phyloP scores from a whole-genome alignment of 2,797 vertebrate genomes.

The Monodelphis domestica region DNA sequence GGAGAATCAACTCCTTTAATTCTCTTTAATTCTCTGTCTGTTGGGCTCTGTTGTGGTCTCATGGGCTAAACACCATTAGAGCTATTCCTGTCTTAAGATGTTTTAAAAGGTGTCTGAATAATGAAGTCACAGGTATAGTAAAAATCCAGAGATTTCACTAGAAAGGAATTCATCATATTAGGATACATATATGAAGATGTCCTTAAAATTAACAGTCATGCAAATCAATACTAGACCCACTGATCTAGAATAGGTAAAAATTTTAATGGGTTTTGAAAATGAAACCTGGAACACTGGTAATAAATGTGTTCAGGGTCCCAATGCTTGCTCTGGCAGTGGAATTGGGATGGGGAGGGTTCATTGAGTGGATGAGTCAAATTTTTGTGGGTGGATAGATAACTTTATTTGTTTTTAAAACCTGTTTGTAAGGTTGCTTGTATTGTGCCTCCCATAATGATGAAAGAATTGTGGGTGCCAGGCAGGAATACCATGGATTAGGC shows the following conservation, averaged over 20 bases:
- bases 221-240: not conserved
- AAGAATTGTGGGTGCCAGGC: not conserved
- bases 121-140: not conserved
- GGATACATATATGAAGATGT: not conserved
- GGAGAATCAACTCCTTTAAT: not conserved
- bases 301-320: not conserved
- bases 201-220: slow-evolving; percentile 20
- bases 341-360: not conserved
- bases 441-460: slow-evolving; percentile 28
- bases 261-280: slow-evolving; percentile 29
- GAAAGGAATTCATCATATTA: not conserved
- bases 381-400: slow-evolving; percentile 2
- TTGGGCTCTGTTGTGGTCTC: not conserved
- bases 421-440: not conserved
- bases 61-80: not conserved
- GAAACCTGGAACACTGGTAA: not conserved
- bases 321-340: not conserved
- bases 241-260: slow-evolving; percentile 31
- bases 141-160: not conserved
- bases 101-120: not conserved
- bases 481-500: slow-evolving; percentile 20
- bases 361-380: not conserved
- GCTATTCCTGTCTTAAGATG: not conserved
- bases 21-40: not conserved
- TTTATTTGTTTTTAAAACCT: slow-evolving; percentile 31